These are phyloP conservation scores for Pemphredon lugubris DNA, from an alignment of 2,888 invertebrate species.

Conservation along the genomic window DNA sequence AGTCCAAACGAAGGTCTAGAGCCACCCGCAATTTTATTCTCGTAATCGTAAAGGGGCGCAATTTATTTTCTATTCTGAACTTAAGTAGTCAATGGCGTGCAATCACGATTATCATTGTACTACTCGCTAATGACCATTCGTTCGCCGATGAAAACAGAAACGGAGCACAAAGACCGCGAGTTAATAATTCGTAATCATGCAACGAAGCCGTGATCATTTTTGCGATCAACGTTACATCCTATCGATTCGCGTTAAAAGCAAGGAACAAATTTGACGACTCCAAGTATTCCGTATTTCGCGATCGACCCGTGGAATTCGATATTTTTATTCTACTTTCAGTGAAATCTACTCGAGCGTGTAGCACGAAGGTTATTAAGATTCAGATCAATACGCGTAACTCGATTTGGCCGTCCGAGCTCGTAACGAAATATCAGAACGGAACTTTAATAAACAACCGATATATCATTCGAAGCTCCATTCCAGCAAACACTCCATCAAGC, in stretches of 20 bases:
- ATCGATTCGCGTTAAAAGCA: too few relatives aligned
- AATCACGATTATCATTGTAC: not conserved
- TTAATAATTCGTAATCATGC: too few relatives aligned
- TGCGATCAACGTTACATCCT: too few relatives aligned
- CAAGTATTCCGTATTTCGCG: too few relatives aligned
- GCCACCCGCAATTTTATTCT: not conserved
- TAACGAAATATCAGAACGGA: constrained; percentile 6
- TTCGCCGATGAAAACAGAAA: too few relatives aligned
- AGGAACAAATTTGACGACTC: too few relatives aligned
- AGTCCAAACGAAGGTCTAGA: constrained; percentile 11
- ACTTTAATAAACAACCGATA: constrained; percentile 48
- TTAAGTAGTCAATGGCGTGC: not conserved
- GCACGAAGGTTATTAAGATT: constrained; percentile 23
- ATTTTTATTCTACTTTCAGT: too few relatives aligned
- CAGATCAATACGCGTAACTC: constrained; percentile 2
- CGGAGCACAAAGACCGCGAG: too few relatives aligned
- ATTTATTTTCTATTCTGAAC: not conserved
- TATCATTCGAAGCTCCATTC: constrained; percentile 6
- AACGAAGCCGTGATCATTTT: too few relatives aligned
- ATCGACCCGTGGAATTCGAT: too few relatives aligned
- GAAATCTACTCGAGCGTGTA: constrained; percentile 6
- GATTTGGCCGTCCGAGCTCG: constrained; percentile 5
- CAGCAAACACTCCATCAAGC: constrained; percentile 37
- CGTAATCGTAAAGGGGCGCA: not conserved
- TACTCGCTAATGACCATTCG: too few relatives aligned